Evolutionary conservation across 2,113 vertebrate genomes (phyloP), one percentile per base, ranked within the genome.

Genomic region (Apistogramma diplotaenia): DNA sequence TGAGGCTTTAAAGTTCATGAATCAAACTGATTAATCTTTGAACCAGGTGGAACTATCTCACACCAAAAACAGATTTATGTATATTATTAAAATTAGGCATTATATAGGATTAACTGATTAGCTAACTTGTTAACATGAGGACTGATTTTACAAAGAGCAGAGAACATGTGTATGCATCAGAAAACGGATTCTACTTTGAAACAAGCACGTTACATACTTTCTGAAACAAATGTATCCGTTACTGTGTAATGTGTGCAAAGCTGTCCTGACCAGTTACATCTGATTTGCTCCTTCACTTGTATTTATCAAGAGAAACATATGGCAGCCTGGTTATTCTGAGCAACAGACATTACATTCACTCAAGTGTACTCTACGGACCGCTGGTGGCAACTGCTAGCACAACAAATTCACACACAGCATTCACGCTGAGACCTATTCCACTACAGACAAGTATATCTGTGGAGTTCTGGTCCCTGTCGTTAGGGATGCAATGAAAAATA

Each of bases 331-430:
- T 85, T 75, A 73, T 71, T 81, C 55, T 55, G 21, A 75, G 80
- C 49, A 72, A 55, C 55, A 75, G 59, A 81, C 83, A 57, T 79
- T 73, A 54, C 61, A 60, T 74, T 57, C 62, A 43, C 67, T 67
- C 35, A 81, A 76, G 23, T 76, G 43, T 3, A 12, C 40, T 72
- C 71, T 21, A 18, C 62, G 71, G 67, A 33, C 70, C 15, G 21
- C 37, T 67, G 55, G 23, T 33, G 56, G 25, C 74, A 70, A 60
- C 60, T 67, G 67, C 60, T 13, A 71, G 77, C 43, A 31, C 59
- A 60, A 84, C 35, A 54, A 16, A 33, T 57, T 56, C 58, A 74
- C 40, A 73, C 29, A 54, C 57, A 65, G 46, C 31, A 78, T 77
- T 40, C 61, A 53, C 23, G 12, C 59, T 8, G 55, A 71, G 75